Conservation (phyloP, 1,140 invertebrate species). For the Tetramorium alpestre region DNA sequence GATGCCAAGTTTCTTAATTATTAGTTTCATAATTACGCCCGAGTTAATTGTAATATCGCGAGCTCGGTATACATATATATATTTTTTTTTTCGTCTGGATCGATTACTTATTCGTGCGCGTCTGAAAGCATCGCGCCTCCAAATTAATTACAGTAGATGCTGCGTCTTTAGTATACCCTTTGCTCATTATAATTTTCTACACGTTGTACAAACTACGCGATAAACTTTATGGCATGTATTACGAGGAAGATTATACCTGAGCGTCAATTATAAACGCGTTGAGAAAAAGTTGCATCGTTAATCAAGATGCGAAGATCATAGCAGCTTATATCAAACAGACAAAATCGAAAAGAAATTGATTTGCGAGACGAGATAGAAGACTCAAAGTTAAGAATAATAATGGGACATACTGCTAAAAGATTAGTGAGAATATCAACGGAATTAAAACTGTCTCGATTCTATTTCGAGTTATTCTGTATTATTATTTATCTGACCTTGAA, state of each 20-base stretch:
- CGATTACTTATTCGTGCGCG: slow-evolving; percentile 38
- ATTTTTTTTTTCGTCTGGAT: slow-evolving; percentile 8
- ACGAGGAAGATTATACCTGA: slow-evolving; percentile 28
- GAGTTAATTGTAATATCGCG: slow-evolving; percentile 31
- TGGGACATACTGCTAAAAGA: background rate
- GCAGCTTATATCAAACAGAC: background rate
- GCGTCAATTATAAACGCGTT: slow-evolving; percentile 19
- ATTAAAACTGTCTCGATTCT: background rate
- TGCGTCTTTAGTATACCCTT: slow-evolving; percentile 27
- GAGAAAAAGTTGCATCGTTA: slow-evolving; percentile 35
- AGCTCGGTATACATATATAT: background rate
- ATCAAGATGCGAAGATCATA: slow-evolving; percentile 30
- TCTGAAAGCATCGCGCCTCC: slow-evolving; percentile 30
- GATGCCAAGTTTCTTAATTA: slow-evolving; percentile 34
- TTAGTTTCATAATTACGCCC: slow-evolving; percentile 33
- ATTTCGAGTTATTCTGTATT: slow-evolving; percentile 16
- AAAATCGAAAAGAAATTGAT: slow-evolving; percentile 13
- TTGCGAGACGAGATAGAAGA: background rate
- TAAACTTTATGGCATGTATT: slow-evolving; percentile 50
- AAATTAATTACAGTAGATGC: slow-evolving; percentile 48
- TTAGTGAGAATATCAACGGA: background rate
- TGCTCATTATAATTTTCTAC: slow-evolving; percentile 59
- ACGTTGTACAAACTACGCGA: slow-evolving; percentile 51
- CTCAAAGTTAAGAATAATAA: slow-evolving; percentile 9
- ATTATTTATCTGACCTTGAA: background rate